Evolutionary conservation across 2,888 invertebrate species (phyloP).

Genomic region (Microdon myrmicae): DNA sequence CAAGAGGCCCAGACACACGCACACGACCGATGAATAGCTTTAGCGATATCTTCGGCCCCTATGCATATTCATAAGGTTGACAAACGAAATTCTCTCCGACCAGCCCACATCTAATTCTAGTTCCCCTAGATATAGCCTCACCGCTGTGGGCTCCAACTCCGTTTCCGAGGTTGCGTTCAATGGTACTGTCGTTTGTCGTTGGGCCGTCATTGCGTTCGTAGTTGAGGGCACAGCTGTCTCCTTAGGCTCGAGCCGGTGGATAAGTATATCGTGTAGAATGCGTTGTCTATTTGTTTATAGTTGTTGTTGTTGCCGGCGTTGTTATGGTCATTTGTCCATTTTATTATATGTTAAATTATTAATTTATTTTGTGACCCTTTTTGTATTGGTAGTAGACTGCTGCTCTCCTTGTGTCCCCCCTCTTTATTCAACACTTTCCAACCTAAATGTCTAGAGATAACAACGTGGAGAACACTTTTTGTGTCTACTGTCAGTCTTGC

Average conservation of each 20-base stretch:
- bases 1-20: too few species aligned
- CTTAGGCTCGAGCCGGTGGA: background rate
- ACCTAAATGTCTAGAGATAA: conserved; percentile 23
- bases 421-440: conserved; percentile 29
- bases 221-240: background rate
- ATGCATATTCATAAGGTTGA: conserved; percentile 45
- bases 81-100: conserved; percentile 28
- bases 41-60: conserved; percentile 14
- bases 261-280: conserved; percentile 10
- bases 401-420: conserved; percentile 8
- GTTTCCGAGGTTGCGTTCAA: too few species aligned
- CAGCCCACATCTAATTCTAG: conserved; percentile 27
- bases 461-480: too few species aligned
- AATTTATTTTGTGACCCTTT: conserved; percentile 43
- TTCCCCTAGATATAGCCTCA: too few species aligned
- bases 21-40: too few species aligned
- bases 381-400: conserved; percentile 7
- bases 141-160: too few species aligned
- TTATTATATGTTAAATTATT: conserved; percentile 44
- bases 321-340: conserved; percentile 41
- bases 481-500: too few species aligned
- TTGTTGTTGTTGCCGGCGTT: too few species aligned
- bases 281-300: conserved; percentile 8
- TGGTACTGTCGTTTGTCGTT: too few species aligned
- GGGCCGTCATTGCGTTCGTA: background rate